Percentiles rank a stretch among this genome's conserved stretches.
phyloP scores from a whole-genome alignment of 2,797 vertebrate genomes.

The Salarias fasciatus region DNA sequence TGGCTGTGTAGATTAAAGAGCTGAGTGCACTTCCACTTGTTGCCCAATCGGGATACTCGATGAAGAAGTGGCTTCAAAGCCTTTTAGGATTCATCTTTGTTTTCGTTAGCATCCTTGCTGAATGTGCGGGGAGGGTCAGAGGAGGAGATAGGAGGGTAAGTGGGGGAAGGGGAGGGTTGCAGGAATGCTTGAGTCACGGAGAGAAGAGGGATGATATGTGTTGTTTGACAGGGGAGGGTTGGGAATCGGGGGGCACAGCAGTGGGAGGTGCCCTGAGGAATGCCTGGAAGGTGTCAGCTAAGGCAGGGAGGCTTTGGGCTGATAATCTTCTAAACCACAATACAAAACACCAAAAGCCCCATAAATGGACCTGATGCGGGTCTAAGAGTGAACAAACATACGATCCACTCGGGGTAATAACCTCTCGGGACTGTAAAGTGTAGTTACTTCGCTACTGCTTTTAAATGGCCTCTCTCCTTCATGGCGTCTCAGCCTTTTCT shows the following conservation, averaged over 20 bases:
- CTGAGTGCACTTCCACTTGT: conserved; percentile 17
- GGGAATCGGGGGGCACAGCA: conserved; percentile 44
- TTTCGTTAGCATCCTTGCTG: conserved; percentile 51
- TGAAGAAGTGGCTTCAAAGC: conserved; percentile 37
- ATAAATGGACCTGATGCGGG: conserved; percentile 30
- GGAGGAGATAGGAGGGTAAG: conserved; percentile 22
- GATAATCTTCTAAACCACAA: conserved; percentile 68
- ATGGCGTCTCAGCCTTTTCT: conserved; percentile 62
- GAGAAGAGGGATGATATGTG: conserved; percentile 69
- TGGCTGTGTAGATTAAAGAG: conserved; percentile 1
- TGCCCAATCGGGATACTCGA: conserved; percentile 1
- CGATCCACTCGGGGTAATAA: conserved; percentile 20
- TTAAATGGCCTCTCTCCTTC: conserved; percentile 57
- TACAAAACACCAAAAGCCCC: conserved; percentile 35
- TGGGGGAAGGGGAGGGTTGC: conserved; percentile 44
- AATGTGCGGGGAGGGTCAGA: conserved; percentile 50
- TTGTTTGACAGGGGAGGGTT: conserved; percentile 65
- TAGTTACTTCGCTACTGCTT: conserved; percentile 50
- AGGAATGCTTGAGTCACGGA: conserved; percentile 70
- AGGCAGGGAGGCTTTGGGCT: conserved; percentile 55
- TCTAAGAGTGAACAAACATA: conserved; percentile 24
- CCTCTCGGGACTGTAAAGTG: conserved; percentile 46
- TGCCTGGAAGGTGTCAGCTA: conserved; percentile 75
- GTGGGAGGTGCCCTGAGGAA: conserved; percentile 77
- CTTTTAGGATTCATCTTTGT: conserved; percentile 48